phyloP scores from a whole-genome alignment of 2,113 vertebrate genomes.

The Malaclemys terrapin region DNA sequence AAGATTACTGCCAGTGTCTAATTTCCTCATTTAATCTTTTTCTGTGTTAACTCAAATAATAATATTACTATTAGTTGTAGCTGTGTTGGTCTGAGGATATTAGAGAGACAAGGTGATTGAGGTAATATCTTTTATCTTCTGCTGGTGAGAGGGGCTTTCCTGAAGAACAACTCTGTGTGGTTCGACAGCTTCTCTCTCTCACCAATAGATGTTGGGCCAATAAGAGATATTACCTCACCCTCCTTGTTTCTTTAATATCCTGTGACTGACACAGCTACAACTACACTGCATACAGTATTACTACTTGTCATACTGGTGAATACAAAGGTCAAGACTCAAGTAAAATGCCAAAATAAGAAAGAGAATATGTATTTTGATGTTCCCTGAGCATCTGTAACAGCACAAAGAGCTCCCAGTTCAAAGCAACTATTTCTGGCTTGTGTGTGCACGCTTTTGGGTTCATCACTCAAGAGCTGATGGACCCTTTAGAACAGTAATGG shows the following conservation, averaged over 20 bases:
- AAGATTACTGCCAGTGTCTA: fast-evolving
- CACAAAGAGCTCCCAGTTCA: fast-evolving
- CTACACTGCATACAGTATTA: too few species aligned
- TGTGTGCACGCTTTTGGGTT: fast-evolving
- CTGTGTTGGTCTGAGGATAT: too few species aligned
- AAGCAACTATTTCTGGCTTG: neutral
- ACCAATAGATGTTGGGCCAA: too few species aligned
- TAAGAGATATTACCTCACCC: too few species aligned
- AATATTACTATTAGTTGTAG: too few species aligned
- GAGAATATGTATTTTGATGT: neutral
- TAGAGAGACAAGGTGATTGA: too few species aligned
- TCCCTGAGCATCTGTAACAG: neutral
- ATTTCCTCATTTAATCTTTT: neutral
- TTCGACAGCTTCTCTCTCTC: too few species aligned
- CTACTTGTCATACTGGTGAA: neutral
- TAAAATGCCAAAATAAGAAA: neutral
- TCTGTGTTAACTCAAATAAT: neutral
- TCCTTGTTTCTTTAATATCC: too few species aligned
- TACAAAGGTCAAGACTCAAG: neutral
- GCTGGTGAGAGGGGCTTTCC: too few species aligned
- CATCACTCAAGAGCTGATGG: neutral
- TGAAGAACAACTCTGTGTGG: too few species aligned
- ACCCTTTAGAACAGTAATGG: neutral
- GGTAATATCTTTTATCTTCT: too few species aligned
- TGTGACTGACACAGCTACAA: too few species aligned